Evolutionary conservation across 2,113 vertebrate genomes (phyloP), one percentile per base, ranked within the genome.

Genomic region (mouse (Mus musculus)): DNA sequence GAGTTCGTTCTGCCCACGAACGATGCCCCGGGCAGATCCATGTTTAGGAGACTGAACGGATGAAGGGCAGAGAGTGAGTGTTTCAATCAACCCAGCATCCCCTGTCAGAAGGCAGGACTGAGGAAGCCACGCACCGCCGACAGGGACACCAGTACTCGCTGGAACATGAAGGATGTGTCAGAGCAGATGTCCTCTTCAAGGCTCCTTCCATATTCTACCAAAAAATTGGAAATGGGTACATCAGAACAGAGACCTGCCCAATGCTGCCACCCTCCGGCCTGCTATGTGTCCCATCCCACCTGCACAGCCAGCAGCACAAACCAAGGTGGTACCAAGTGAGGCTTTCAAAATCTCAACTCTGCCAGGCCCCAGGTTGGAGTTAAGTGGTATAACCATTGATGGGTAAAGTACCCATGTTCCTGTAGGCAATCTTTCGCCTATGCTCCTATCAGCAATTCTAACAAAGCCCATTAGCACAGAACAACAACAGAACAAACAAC

Each of bases 151-250:
- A 99, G 98, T 73, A 99, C 99, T 49, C 99, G 98, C 97, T 98
- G 99, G 96, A 99, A 99, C 99, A 99, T 99, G 96, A 99, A 99
- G 2, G 99, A 99, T 0, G 99, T 99, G 97, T 99, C 99, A 0
- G 99, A 99, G 65, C 96, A 97, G 49, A 99, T 98, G 93, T 98
- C 99, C 0, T 99, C 99, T 95, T 99, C 99, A 10, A 99, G 98
- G 94, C 61, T 98, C 30, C 97, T 95, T 10, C 96, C 99, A 3
- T 99, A 98, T 71, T 99, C 99, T 99, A 96, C 22, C 10, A 96
- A 96, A 88, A 92, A 67, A 94, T 89, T 52, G 75, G 65, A 95
- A 92, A 52, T 16, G 65, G 75, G 30, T 5, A n/a, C 36, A 52
- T 71, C 26, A 90, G 65, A 73, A 82, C 39, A 46, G 42, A 81